Conservation (phyloP, 2,797 vertebrate genomes). For the Trichosurus vulpecula region DNA sequence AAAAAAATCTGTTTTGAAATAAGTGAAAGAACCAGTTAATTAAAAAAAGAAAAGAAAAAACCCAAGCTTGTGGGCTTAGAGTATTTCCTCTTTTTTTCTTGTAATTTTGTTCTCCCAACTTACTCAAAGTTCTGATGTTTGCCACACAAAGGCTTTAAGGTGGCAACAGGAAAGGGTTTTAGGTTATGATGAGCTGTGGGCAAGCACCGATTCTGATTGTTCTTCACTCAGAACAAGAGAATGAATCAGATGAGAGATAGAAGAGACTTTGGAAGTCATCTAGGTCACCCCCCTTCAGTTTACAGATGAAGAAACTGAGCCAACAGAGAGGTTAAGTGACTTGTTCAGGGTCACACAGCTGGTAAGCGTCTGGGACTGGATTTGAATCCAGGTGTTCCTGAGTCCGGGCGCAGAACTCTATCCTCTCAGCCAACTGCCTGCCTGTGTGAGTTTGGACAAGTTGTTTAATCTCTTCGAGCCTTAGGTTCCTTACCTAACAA, state of each 20-base stretch:
- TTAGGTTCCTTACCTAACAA: background rate
- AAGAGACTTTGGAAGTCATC: background rate
- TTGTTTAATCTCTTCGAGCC: background rate
- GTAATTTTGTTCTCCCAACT: constrained; percentile 50
- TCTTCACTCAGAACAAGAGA: background rate
- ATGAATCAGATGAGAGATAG: background rate
- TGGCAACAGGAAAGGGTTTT: constrained; percentile 37
- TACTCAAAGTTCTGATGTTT: constrained; percentile 45
- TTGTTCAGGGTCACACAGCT: background rate
- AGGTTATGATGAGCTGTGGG: constrained; percentile 16
- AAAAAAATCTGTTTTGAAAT: background rate
- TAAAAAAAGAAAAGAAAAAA: background rate
- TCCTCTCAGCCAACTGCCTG: background rate
- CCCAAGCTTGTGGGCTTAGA: constrained; percentile 17
- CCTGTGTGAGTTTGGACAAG: background rate
- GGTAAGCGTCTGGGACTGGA: background rate
- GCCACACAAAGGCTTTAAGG: constrained; percentile 35
- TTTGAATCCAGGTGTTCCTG: background rate
- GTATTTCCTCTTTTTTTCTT: constrained; percentile 75
- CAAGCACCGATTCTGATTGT: background rate
- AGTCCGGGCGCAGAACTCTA: background rate
- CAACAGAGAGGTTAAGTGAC: background rate
- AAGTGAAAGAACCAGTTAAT: background rate
- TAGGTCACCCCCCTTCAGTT: background rate
- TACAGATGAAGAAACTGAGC: background rate